Evolutionary conservation across 2,113 vertebrate genomes (phyloP), one percentile per base, ranked within the genome.

Genomic region (Lophura nycthemera): DNA sequence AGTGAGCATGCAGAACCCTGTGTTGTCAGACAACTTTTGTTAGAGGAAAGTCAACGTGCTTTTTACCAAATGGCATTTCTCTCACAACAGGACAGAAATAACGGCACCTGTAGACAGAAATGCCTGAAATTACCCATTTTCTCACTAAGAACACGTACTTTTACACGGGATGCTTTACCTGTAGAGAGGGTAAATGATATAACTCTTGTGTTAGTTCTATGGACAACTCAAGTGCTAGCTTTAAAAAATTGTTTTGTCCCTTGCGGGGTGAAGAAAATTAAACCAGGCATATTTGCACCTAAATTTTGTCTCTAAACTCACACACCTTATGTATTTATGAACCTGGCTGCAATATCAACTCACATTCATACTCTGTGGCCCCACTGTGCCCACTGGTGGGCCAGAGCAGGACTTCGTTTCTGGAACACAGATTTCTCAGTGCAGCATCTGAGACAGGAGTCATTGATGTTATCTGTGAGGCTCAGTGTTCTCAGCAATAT

Each of bases 1-100:
- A 14, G 38, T 86, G n/a, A 92, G 13, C 0, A 0, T 13, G 8
- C 27, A 83, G 56, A 1, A 0, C 11, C 6, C 36, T 0, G 0
- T 6, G 1, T 40, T 45, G 36, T n/a, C 76, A 77, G 36, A 8
- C 20, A 11, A 5, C 52, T 45, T 3, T 5, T 17, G n/a, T 47
- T 6, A 4, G 36, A 70, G 36, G 64, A 84, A 64, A 64, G 21
- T 8, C 3, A 1, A 14, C 1, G 34, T 15, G 30, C 10, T 65
- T 89, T 72, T 52, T n/a, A 52, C 15, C 9, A 43, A 67, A 86
- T 2, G 8, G 1, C 9, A 38, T 10, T 38, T 65, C 21, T 32
- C 32, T 38, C 66, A 40, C 21, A 70, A 19, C 2, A 63, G 61
- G 4, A 34, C 42, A 83, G 19, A 57, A 57, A 19, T 57, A 40